A percentile compares a stretch with the other conserved stretches of the same genome.
phyloP scores from a whole-genome alignment of 2,888 invertebrate species.

The Willowsia nigromaculata region DNA sequence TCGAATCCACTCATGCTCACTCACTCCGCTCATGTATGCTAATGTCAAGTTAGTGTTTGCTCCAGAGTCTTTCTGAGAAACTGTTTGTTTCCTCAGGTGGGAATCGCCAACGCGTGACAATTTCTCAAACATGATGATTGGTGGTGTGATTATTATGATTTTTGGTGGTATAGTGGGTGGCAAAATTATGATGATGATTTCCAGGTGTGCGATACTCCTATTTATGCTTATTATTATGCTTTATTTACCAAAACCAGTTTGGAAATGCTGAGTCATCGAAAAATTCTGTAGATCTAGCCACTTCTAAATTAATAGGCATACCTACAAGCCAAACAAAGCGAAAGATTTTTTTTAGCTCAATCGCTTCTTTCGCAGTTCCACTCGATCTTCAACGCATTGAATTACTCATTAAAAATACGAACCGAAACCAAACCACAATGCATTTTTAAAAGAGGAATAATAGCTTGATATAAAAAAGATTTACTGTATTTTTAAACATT shows the following conservation, averaged over 20 bases:
- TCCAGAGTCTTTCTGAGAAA: neutral
- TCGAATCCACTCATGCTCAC: neutral
- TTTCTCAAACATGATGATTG: neutral
- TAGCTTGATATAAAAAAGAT: too few species aligned
- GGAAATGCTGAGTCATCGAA: neutral
- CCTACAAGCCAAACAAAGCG: neutral
- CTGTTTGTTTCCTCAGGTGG: slow-evolving; percentile 18
- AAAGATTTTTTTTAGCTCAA: neutral
- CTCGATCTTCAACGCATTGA: neutral
- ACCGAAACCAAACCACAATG: neutral
- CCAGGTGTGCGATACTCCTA: neutral
- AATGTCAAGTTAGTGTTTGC: too few species aligned
- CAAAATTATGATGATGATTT: slow-evolving; percentile 13
- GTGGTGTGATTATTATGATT: neutral
- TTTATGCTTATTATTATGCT: neutral
- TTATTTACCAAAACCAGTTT: neutral
- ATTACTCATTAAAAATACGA: slow-evolving; percentile 5
- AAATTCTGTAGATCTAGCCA: too few species aligned
- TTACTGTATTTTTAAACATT: too few species aligned
- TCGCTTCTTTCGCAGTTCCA: neutral
- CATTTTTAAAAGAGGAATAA: too few species aligned
- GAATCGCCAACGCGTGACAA: slow-evolving; percentile 20
- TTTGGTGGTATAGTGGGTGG: neutral
- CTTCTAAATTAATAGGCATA: too few species aligned
- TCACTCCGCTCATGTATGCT: too few species aligned